Conservation (phyloP, 2,888 invertebrate genomes). For the Sialis lutaria region DNA sequence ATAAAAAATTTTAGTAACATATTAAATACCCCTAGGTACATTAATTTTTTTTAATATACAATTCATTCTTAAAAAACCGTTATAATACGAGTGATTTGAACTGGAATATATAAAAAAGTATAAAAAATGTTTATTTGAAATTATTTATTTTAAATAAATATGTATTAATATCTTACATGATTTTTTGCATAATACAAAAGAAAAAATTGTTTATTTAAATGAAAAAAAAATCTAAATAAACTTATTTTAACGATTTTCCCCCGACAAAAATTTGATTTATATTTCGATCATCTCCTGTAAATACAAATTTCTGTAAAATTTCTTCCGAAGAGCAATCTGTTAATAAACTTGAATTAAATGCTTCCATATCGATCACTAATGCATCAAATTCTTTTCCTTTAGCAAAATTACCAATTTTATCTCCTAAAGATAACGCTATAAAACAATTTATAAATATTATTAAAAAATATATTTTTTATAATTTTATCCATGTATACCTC, state of each 20-base stretch:
- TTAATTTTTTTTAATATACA: too few relatives aligned
- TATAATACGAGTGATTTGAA: too few relatives aligned
- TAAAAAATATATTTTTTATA: neutral
- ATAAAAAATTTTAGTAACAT: too few relatives aligned
- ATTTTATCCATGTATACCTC: conserved; percentile 31
- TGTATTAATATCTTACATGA: too few relatives aligned
- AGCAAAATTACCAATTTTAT: conserved; percentile 61
- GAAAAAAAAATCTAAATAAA: too few relatives aligned
- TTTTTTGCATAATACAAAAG: too few relatives aligned
- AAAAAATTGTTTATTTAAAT: too few relatives aligned
- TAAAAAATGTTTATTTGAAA: too few relatives aligned
- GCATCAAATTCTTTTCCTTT: conserved; percentile 80
- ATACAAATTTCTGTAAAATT: conserved; percentile 58
- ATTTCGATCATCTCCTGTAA: conserved; percentile 70
- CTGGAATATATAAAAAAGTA: too few relatives aligned
- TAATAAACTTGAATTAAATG: conserved; percentile 15
- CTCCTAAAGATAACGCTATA: conserved; percentile 55
- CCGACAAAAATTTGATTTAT: conserved; percentile 58
- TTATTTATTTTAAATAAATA: too few relatives aligned
- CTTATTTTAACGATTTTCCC: conserved; percentile 38
- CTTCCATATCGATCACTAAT: conserved; percentile 50
- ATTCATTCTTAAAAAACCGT: too few relatives aligned
- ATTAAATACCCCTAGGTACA: too few relatives aligned
- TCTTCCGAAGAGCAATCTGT: conserved; percentile 32
- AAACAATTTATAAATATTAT: conserved; percentile 8